Evolutionary conservation across 2,797 vertebrate genomes (phyloP), one percentile per base, ranked within the genome.

Genomic region (Setipinna tenuifilis): DNA sequence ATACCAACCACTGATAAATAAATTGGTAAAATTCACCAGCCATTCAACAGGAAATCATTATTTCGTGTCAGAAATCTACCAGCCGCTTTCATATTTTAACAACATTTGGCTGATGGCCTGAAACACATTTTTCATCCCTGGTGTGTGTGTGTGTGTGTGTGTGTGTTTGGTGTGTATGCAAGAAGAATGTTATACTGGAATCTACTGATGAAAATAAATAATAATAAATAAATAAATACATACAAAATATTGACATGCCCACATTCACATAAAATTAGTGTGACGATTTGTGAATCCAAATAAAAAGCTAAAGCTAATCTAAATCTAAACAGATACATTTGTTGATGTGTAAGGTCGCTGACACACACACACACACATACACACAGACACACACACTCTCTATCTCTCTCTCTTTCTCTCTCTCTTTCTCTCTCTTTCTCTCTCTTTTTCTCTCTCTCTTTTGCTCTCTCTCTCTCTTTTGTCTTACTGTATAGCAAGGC

Each of bases 391-490:
- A 87, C 35, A 41, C 35, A 41, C 35, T 41, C 35, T 41, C 35
- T n/a, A n/a, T 92, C 92, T 90, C 89, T 89, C 85, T 86, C 87
- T 92, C 91, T 87, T 90, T 92, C 89, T 87, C 5, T 84, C 88
- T 85, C 82, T 87, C 85, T 85, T 85, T 90, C 88, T 92, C 81
- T 25, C 81, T 82, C 82, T 83, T 23, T 83, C 89, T 90, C 65
- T 86, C 82, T 35, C 83, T 89, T 88, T 57, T 10, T 48, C 46
- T 48, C 46, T 48, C 46, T 48, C 46, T 48, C 46, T 48, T 10
- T 48, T 10, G 3, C 46, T 48, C 46, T 48, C 46, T 48, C 46
- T 48, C 46, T 48, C 46, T 48, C 46, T 48, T 10, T n/a, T n/a
- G n/a, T n/a, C n/a, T n/a, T n/a, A 68, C 25, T 41, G n/a, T 16